Evolutionary conservation across 2,888 invertebrate species (phyloP).

Genomic region (Heliconius aoede): DNA sequence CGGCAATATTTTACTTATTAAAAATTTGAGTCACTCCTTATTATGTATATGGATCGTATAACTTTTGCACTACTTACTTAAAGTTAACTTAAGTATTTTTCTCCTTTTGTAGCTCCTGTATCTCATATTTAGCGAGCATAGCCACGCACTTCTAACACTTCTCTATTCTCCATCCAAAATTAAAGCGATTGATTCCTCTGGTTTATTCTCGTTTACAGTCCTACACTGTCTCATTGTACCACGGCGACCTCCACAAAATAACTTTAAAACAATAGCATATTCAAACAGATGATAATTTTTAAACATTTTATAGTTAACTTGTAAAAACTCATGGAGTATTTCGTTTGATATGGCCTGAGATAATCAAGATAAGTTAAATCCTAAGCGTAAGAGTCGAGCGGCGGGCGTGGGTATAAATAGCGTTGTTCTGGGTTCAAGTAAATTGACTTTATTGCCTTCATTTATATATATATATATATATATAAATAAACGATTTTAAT

Average conservation of each 20-base stretch:
- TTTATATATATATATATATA: too few species aligned
- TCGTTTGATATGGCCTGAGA: conserved; percentile 23
- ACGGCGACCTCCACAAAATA: not conserved
- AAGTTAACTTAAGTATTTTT: too few species aligned
- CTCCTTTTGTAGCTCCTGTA: too few species aligned
- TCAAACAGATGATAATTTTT: not conserved
- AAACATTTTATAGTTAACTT: conserved; percentile 13
- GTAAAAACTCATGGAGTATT: conserved; percentile 14
- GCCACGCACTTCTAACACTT: too few species aligned
- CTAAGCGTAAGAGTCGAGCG: not conserved
- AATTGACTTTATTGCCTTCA: conserved; percentile 11
- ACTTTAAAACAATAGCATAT: not conserved
- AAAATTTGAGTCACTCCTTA: too few species aligned
- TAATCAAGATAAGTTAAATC: conserved; percentile 20
- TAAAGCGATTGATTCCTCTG: too few species aligned
- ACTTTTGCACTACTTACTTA: too few species aligned
- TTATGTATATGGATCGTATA: too few species aligned
- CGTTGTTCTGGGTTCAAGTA: conserved; percentile 13
- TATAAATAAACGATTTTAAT: not conserved
- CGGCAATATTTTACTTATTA: too few species aligned
- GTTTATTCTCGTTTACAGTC: not conserved
- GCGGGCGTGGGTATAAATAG: conserved; percentile 11
- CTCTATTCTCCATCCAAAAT: too few species aligned
- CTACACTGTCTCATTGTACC: not conserved
- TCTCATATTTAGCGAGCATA: too few species aligned